These are phyloP conservation scores for Rhinichthys klamathensis DNA, from an alignment of 2,113 vertebrate species.

Conservation along the genomic window DNA sequence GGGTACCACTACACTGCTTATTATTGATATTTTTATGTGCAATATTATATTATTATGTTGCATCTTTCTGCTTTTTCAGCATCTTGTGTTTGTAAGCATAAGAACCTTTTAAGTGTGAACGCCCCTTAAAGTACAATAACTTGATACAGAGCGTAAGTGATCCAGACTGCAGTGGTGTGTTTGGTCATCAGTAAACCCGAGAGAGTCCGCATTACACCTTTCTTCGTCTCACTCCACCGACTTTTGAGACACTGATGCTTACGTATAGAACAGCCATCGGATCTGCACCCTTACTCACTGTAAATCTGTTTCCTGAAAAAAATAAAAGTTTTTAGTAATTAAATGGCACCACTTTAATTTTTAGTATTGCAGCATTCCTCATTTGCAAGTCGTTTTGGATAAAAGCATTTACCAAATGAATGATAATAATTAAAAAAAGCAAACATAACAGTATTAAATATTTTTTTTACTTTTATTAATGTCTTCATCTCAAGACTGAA, in stretches of 20 bases:
- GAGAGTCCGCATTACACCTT: conserved; percentile 6
- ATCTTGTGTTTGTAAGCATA: not conserved
- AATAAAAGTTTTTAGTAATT: too few species aligned
- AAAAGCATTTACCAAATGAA: not conserved
- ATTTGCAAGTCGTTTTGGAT: not conserved
- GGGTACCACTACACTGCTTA: too few species aligned
- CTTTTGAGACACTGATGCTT: not conserved
- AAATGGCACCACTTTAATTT: not conserved
- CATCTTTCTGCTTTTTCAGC: not conserved
- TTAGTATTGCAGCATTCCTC: not conserved
- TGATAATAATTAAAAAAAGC: not conserved
- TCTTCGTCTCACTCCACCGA: not conserved
- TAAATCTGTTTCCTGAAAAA: not conserved
- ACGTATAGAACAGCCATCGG: not conserved
- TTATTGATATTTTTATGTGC: not conserved
- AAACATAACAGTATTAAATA: not conserved
- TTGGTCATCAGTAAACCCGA: not conserved
- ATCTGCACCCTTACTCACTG: not conserved
- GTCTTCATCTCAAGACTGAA: not conserved
- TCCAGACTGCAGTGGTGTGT: not conserved
- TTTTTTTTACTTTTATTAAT: not conserved
- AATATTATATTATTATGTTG: not conserved
- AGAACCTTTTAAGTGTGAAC: not conserved
- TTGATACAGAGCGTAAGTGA: not conserved
- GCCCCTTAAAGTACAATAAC: not conserved